Evolutionary conservation across 2,797 vertebrate species (phyloP).

Genomic region (Setipinna tenuifilis): DNA sequence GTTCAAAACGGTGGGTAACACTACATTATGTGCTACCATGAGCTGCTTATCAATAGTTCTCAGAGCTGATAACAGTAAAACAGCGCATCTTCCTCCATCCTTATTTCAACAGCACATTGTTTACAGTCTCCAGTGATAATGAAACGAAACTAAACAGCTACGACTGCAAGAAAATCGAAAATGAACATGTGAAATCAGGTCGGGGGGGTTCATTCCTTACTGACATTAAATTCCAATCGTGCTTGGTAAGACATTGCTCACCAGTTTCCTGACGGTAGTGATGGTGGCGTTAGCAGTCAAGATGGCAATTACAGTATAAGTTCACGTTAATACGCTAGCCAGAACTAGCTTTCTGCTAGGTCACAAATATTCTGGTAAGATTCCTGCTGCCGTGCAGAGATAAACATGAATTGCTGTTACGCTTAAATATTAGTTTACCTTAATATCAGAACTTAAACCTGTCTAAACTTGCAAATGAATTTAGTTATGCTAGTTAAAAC

Average conservation of each 20-base stretch:
- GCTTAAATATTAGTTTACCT: background rate
- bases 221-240: background rate
- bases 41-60: background rate
- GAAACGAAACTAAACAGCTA: background rate
- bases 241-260: background rate
- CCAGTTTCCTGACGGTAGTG: background rate
- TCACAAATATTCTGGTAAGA: background rate
- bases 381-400: background rate
- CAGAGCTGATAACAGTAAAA: background rate
- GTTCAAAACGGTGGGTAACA: background rate
- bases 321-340: background rate
- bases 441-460: background rate
- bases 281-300: constrained; percentile 13
- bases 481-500: background rate
- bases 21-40: background rate
- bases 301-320: constrained; percentile 4
- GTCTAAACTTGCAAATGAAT: background rate
- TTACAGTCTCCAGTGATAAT: background rate
- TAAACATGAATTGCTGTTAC: background rate
- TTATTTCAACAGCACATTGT: background rate
- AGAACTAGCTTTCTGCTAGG: background rate
- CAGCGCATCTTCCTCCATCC: background rate
- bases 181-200: background rate
- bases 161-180: background rate
- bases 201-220: background rate